phyloP scores from a whole-genome alignment of 1,140 invertebrate genomes.

The Sesamia nonagrioides region DNA sequence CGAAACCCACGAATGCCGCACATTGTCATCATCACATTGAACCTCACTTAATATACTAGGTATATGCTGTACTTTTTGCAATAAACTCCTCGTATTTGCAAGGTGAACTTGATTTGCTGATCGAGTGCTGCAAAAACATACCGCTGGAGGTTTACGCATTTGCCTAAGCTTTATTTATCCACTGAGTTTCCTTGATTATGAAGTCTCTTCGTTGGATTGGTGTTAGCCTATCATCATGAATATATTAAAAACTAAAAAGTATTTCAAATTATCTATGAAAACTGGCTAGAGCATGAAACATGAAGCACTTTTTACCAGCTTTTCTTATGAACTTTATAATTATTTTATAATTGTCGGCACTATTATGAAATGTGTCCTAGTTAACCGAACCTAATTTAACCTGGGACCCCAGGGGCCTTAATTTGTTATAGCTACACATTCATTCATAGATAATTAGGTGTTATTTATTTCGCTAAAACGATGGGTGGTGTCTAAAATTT shows the following conservation, averaged over 20 bases:
- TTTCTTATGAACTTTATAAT: too few relatives aligned
- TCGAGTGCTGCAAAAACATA: conserved; percentile 1
- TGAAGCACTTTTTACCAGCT: too few relatives aligned
- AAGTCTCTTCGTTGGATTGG: too few relatives aligned
- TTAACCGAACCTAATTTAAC: neutral
- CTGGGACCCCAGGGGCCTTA: neutral
- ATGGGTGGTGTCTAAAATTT: conserved; percentile 1
- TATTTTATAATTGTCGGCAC: too few relatives aligned
- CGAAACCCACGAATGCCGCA: conserved; percentile 10
- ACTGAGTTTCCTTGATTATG: neutral
- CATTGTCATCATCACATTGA: neutral
- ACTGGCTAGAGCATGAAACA: too few relatives aligned
- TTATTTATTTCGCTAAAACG: neutral
- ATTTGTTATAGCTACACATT: neutral
- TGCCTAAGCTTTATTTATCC: neutral
- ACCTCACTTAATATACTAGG: too few relatives aligned
- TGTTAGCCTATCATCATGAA: too few relatives aligned
- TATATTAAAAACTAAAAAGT: too few relatives aligned
- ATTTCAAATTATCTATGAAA: too few relatives aligned
- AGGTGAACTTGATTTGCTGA: conserved; percentile 38
- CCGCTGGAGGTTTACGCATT: neutral
- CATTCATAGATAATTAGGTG: neutral
- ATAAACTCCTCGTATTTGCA: conserved; percentile 14
- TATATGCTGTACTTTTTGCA: too few relatives aligned
- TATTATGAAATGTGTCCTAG: too few relatives aligned